Evolutionary conservation across 2,888 invertebrate genomes (phyloP).

Genomic region (Byasa hedistus): DNA sequence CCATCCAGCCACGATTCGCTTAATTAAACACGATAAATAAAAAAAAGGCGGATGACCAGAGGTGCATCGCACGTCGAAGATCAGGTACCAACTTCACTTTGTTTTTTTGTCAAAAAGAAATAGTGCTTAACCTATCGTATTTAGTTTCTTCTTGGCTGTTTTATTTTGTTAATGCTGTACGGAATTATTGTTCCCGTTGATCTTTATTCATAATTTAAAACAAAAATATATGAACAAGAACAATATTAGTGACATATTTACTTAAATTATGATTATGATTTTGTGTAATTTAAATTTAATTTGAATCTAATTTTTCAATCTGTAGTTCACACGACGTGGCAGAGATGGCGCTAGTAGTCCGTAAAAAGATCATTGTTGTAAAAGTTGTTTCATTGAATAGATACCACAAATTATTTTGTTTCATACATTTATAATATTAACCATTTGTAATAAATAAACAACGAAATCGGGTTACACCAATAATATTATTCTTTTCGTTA

Average conservation of each 20-base stretch:
- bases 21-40: constrained; percentile 72
- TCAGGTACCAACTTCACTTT: constrained; percentile 34
- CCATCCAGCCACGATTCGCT: constrained; percentile 67
- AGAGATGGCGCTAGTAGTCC: constrained; percentile 48
- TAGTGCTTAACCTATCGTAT: constrained; percentile 30
- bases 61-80: constrained; percentile 42
- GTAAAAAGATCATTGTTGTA: not conserved
- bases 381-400: no score
- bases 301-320: not conserved
- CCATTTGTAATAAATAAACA: no score
- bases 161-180: constrained; percentile 7
- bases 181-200: constrained; percentile 7
- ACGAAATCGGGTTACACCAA: no score
- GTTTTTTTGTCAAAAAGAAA: constrained; percentile 38
- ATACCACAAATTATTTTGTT: no score
- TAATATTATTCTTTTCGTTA: no score
- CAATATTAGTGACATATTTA: not conserved
- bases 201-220: not conserved
- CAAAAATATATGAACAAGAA: not conserved
- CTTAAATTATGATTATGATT: not conserved
- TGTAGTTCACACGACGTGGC: not conserved
- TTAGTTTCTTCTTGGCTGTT: constrained; percentile 13
- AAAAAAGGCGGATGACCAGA: constrained; percentile 42
- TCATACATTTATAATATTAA: no score
- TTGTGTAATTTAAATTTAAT: not conserved